Base-by-base conservation (phyloP, 1,140 invertebrate genomes). In the Apis laboriosa region DNA sequence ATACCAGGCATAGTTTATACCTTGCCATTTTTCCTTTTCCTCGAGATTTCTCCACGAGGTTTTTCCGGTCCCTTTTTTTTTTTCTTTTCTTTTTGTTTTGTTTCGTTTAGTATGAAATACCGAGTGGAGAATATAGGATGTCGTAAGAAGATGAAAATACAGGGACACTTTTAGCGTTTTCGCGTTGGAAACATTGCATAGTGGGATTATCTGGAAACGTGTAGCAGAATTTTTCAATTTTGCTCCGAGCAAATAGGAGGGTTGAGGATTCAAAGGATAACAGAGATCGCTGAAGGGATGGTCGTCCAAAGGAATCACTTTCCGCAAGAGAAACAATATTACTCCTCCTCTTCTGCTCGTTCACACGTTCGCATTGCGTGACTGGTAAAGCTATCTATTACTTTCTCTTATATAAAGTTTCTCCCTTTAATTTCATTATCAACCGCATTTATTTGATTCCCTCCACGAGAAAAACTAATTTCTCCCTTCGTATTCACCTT, bases 191-290 rank as follows among this genome's bases (percentile, higher is more conserved):
- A 73, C 51, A n/a, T 80, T 9, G 24, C 64, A 11, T 17, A 21
- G 13, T 43, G 56, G 21, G 68, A 34, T 68, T 15, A 58, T 68
- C 43, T 24, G 15, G 43, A 34, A 60, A 56, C 55, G 64, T 24
- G 64, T 43, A 21, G 13, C 28, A 82, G 74, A 77, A 82, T 68
- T 82, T 82, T 82, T 82, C 80, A 82, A 82, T 82, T 77, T 77
- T 70, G 4, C 34, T 1, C 17, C 66, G 43, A 19, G 43, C 68
- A 75, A 80, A 80, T 51, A 77, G 63, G 49, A 5, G 24, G 15
- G 51, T 43, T 53, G 60, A 19, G 9, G 56, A 61, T 51, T 11
- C 8, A n/a, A 60, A n/a, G 64, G 74, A 58, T 68, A 82, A 76
- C 63, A n/a, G 43, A 56, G 34, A 75, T 56, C 49, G 51, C 5